Base-by-base conservation (phyloP, 23 tunicate species). In the Corella eumyota region DNA sequence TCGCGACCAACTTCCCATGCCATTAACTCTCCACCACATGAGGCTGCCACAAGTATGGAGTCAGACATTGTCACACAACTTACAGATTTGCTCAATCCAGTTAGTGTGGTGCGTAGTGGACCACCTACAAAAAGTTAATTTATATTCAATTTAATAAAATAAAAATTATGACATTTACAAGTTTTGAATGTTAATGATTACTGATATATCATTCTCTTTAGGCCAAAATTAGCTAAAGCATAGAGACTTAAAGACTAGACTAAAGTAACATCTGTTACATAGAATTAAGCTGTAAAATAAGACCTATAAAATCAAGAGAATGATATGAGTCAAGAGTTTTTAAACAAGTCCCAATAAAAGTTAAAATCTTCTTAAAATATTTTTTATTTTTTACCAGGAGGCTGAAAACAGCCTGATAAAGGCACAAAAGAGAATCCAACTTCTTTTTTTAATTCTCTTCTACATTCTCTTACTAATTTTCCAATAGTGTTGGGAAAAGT, bases 61-160 rank as follows among this genome's bases (percentile, higher is more conserved):
- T 32, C 26, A 0, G 73, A 35, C 32, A 19, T 36, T 21, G 24
- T 34, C 73, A 85, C 28, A 44, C 85, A 58, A 31, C 79, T 68
- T 21, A 85, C 75, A 11, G 85, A 70, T 19, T 59, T 69, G 45
- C 72, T 71, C 21, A 85, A 77, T 3, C 95, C 95, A 28, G 74
- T 85, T 32, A 85, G 54, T 21, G 95, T 85, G 6, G 95, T 85
- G 30, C 80, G 74, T n/a, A 85, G 76, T 31, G 76, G 67, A 3
- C 85, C 85, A 26, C 95, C 95, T 85, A 22, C 17, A 61, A 70
- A 29, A 57, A 34, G 5, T 28, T 49, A 9, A n/a, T n/a, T n/a
- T n/a, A n/a, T n/a, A n/a, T n/a, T n/a, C n/a, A n/a, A n/a, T n/a
- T n/a, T n/a, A n/a, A n/a, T n/a, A n/a, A n/a, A n/a, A n/a, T n/a